Conservation (phyloP, 2,797 vertebrate species). For the Emys orbicularis region DNA sequence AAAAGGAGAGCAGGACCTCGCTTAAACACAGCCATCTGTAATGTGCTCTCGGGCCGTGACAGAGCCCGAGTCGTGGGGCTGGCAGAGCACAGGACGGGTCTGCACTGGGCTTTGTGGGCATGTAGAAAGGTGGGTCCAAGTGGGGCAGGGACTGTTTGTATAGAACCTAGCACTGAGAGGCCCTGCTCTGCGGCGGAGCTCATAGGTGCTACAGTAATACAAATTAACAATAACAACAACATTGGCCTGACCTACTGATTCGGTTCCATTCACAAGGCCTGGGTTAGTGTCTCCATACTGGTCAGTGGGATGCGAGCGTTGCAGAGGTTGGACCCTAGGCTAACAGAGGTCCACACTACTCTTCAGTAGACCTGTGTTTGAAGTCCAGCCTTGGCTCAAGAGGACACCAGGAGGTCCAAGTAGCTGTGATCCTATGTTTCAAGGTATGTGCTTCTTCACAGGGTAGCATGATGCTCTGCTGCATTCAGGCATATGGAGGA, state of each 20-base stretch:
- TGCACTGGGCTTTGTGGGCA: background rate
- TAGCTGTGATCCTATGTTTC: background rate
- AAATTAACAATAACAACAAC: conserved; percentile 39
- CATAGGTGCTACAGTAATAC: background rate
- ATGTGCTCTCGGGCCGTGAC: conserved; percentile 16
- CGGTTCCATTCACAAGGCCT: background rate
- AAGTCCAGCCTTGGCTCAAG: background rate
- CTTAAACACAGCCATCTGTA: background rate
- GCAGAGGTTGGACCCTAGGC: conserved; percentile 31
- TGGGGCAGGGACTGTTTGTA: background rate
- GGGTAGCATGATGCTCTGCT: background rate
- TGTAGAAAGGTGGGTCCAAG: background rate
- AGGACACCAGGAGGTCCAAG: background rate
- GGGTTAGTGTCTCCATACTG: conserved; percentile 25
- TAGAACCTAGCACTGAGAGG: background rate
- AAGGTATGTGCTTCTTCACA: background rate
- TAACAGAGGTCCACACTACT: background rate
- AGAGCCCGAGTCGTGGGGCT: conserved; percentile 43
- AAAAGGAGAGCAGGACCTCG: conserved; percentile 28
- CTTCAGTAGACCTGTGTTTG: background rate
- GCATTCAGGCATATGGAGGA: background rate
- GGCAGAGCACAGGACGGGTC: conserved; percentile 21
- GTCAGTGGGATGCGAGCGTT: background rate
- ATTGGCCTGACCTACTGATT: background rate
- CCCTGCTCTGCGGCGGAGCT: background rate